Evolutionary conservation across 2,888 invertebrate genomes (phyloP).

Genomic region (Sarcophaga carnaria): DNA sequence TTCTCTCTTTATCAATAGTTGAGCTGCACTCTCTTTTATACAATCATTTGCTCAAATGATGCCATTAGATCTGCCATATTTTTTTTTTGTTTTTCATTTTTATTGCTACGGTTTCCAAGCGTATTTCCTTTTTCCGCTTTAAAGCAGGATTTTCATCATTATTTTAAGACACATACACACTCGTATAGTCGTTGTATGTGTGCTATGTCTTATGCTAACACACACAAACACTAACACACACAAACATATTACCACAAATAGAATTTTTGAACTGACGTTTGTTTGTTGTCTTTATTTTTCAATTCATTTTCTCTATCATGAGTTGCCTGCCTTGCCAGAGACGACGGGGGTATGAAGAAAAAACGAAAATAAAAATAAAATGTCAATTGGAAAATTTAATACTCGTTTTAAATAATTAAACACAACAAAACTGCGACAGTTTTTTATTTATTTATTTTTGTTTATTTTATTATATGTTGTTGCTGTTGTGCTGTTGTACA

Average conservation of each 20-base stretch:
- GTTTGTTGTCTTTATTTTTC: not conserved
- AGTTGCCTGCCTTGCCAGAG: not conserved
- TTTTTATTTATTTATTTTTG: not conserved
- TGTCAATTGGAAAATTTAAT: conserved; percentile 48
- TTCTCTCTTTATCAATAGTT: too few relatives aligned
- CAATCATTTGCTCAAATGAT: not conserved
- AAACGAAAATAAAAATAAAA: conserved; percentile 1
- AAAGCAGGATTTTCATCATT: conserved; percentile 54
- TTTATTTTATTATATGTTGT: not conserved
- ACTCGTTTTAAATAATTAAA: conserved; percentile 50
- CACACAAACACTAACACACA: not conserved
- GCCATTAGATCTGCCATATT: conserved; percentile 20
- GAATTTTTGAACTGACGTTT: conserved; percentile 47
- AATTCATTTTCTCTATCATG: not conserved
- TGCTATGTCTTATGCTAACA: not conserved
- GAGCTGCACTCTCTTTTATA: not conserved
- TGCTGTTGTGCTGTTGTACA: not conserved
- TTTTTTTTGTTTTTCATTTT: not conserved
- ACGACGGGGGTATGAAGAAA: not conserved
- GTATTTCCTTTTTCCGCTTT: conserved; percentile 63
- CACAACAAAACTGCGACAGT: conserved; percentile 44
- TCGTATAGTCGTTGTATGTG: not conserved
- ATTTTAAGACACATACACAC: conserved; percentile 30
- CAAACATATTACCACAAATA: conserved; percentile 19
- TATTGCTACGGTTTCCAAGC: conserved; percentile 25